Conservation (phyloP, 2,113 vertebrate genomes). For the Hyaena hyaena region DNA sequence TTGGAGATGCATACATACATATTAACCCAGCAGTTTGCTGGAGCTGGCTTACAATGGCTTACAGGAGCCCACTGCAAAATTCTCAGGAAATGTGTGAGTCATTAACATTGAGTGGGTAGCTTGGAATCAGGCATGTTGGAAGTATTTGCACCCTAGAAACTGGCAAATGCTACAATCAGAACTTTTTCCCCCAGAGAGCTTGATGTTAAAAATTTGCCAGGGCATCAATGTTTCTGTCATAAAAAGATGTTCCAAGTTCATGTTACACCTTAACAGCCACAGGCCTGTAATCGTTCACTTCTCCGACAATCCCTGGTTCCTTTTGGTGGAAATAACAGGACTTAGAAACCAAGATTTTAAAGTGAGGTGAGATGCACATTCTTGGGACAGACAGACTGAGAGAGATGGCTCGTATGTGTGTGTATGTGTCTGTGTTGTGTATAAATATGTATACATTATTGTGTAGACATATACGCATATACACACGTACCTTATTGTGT, state of each 20-base stretch:
- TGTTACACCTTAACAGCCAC: not conserved
- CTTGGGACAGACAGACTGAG: not conserved
- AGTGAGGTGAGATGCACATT: not conserved
- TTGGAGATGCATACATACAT: not conserved
- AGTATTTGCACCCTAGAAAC: not conserved
- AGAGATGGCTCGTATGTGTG: not conserved
- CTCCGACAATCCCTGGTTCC: not conserved
- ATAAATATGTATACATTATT: not conserved
- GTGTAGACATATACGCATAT: not conserved
- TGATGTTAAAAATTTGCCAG: conserved; percentile 33
- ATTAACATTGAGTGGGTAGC: not conserved
- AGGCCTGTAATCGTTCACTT: not conserved
- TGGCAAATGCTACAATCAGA: not conserved
- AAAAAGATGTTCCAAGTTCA: not conserved
- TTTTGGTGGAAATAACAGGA: not conserved
- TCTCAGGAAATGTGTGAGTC: not conserved
- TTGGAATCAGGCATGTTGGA: not conserved
- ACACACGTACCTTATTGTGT: too few relatives aligned
- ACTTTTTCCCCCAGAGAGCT: not conserved
- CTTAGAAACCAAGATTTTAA: not conserved
- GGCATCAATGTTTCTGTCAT: not conserved
- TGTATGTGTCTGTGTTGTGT: not conserved
- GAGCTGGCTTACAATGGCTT: not conserved
- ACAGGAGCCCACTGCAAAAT: not conserved
- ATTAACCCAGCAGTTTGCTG: not conserved